Base-by-base conservation (phyloP, 2,113 vertebrate species). In the Gila orcuttii region DNA sequence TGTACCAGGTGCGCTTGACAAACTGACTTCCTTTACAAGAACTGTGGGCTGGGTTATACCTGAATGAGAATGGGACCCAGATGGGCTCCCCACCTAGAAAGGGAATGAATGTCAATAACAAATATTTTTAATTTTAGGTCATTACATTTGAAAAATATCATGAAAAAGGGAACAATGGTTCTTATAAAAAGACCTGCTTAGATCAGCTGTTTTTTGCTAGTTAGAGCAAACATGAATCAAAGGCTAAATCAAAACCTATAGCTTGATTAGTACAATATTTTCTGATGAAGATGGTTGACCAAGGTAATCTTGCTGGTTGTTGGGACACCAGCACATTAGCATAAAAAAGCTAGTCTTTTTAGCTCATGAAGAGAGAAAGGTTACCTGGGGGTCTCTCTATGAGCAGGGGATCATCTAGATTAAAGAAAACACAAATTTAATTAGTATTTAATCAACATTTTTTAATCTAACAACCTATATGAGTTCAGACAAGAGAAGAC, bases 1-100 rank as follows among this genome's bases (percentile, higher is more conserved):
- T 94, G 91, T 99, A 99, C 98, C 98, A 99, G 0, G 98, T 99
- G 82, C 98, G 93, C 91, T 99, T 99, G 90, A 99, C 98, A 0
- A 96, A 99, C 79, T 99, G 98, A 88, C 97, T 97, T 81, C 98
- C 98, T 5, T 95, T 95, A 92, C 98, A 99, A 74, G 96, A 95
- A 21, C 97, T 97, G 91, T 97, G 97, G 77, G 94, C 91, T 0
- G 95, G 90, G 90, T 99, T 97, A 0, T 96, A 97, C 80, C 97
- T 98, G 92, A 99, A 99, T 77, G 93, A 89, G 90, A 96, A 99
- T 0, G 97, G 97, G 82, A 99, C 96, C 98, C 98, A 99, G 92
- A 99, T 99, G 39, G 98, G 98, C 90, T 99, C 98, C 11, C 98
- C 98, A 8, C 98, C 98, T 99, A 84, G 15, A 83, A 88, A 88